These are phyloP conservation scores for Oxycera nigricornis DNA, from an alignment of 2,888 invertebrate genomes.

Conservation along the genomic window DNA sequence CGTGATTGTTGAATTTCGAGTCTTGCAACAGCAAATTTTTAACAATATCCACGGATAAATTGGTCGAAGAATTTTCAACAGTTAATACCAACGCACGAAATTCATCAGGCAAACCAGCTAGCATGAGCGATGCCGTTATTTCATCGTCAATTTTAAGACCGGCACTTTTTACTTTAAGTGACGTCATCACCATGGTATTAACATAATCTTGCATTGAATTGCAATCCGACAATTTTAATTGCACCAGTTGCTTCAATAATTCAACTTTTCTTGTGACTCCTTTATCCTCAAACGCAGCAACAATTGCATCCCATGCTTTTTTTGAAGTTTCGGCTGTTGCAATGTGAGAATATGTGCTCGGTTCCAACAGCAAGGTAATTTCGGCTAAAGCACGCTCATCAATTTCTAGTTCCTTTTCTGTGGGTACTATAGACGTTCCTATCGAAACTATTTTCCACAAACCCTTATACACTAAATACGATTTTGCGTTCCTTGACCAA, in stretches of 20 bases:
- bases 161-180: conserved; percentile 45
- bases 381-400: conserved; percentile 44
- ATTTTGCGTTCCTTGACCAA: conserved; percentile 53
- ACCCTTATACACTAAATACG: conserved; percentile 45
- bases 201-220: conserved; percentile 47
- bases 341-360: too few species aligned
- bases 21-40: conserved; percentile 45
- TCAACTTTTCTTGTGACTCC: conserved; percentile 47
- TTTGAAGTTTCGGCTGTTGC: too few species aligned
- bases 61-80: conserved; percentile 44
- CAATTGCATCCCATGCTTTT: conserved; percentile 47
- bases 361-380: too few species aligned
- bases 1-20: too few species aligned
- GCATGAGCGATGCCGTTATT: conserved; percentile 45
- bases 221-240: conserved; percentile 45
- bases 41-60: conserved; percentile 42
- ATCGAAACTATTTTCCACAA: conserved; percentile 38
- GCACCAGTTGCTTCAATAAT: conserved; percentile 46
- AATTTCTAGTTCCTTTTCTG: conserved; percentile 32
- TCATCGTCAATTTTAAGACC: conserved; percentile 47
- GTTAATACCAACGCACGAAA: conserved; percentile 43
- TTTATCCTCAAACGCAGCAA: conserved; percentile 45
- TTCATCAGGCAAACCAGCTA: conserved; percentile 45
- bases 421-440: background rate
- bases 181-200: conserved; percentile 47